Conservation (phyloP, 2,888 invertebrate species). For the Agonum fuliginosum region DNA sequence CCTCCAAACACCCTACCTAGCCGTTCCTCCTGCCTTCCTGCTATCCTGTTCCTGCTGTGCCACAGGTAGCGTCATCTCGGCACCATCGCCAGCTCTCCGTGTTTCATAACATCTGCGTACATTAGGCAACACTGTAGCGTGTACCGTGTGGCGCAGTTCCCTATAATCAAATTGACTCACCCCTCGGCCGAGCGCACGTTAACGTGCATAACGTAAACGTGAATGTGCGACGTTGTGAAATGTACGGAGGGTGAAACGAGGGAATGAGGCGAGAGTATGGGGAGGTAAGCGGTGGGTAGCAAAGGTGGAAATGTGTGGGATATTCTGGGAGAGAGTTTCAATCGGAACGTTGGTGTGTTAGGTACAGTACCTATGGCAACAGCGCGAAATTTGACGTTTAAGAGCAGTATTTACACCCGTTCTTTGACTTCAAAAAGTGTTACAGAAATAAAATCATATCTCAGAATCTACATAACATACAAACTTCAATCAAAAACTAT, state of each 20-base stretch:
- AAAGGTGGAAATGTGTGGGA: no score
- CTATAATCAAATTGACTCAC: constrained; percentile 21
- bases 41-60: not conserved
- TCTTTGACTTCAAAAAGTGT: no score
- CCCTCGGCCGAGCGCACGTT: not conserved
- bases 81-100: not conserved
- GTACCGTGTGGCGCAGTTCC: not conserved
- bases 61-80: constrained; percentile 20
- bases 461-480: no score
- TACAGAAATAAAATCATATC: no score
- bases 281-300: no score
- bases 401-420: no score
- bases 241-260: not conserved
- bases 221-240: not conserved
- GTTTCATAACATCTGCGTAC: constrained; percentile 1
- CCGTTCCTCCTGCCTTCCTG: not conserved
- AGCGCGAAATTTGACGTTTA: no score
- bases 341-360: no score
- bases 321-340: no score
- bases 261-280: not conserved
- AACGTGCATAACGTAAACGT: not conserved
- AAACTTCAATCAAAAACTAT: no score
- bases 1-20: no score
- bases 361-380: no score
- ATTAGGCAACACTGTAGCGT: constrained; percentile 13